phyloP scores from a whole-genome alignment of 1,140 invertebrate species.

The Lysiphlebus fabarum region DNA sequence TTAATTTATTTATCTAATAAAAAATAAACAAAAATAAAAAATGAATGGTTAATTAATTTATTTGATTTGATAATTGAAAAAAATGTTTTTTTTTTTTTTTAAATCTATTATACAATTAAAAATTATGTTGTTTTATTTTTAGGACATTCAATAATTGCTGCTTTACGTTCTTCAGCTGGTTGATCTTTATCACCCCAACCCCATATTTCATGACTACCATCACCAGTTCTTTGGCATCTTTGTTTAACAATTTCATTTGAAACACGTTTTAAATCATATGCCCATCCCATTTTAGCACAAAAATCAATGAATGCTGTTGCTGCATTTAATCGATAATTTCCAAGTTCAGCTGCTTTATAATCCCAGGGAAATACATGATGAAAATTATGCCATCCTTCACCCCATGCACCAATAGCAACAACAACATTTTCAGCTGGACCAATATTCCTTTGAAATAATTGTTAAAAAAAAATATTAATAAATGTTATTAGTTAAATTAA shows the following conservation, averaged over 20 bases:
- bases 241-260: constrained; percentile 57
- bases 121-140: too few species aligned
- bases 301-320: constrained; percentile 56
- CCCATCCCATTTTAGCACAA: constrained; percentile 61
- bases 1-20: too few species aligned
- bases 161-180: constrained; percentile 63
- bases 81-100: too few species aligned
- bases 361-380: constrained; percentile 90
- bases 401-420: constrained; percentile 34
- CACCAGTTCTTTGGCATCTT: constrained; percentile 33
- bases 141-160: constrained; percentile 56
- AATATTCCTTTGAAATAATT: constrained; percentile 21
- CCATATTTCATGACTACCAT: constrained; percentile 67
- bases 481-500: too few species aligned
- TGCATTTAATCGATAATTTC: constrained; percentile 53
- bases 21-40: too few species aligned
- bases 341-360: constrained; percentile 66
- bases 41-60: too few species aligned
- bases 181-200: constrained; percentile 82
- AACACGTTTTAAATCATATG: constrained; percentile 62
- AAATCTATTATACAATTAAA: too few species aligned
- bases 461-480: too few species aligned
- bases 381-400: constrained; percentile 88
- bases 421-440: constrained; percentile 28
- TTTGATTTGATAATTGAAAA: too few species aligned